Base-by-base conservation (phyloP, 2,888 invertebrate species). In the Agrenia bidenticulata region DNA sequence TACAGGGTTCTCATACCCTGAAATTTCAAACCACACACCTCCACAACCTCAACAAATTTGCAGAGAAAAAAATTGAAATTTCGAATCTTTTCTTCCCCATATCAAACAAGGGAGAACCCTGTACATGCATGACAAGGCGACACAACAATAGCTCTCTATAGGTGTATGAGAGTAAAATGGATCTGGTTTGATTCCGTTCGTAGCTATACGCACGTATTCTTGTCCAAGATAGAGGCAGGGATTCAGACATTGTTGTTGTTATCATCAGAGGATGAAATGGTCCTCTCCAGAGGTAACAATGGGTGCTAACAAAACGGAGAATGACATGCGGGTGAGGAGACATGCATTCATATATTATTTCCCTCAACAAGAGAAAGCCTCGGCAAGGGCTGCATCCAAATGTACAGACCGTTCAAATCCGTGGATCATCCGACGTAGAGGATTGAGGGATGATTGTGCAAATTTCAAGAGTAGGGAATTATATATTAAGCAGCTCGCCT, bases 381-480 rank as follows among this genome's bases (percentile, higher is more conserved):
- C 32, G 11, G 11, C 32, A 7, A 32, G 32, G 32, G 32, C 11
- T 32, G 15, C 39, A 11, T 15, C 23, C 39, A 39, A 39, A 15
- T 11, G 39, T 15, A 11, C 39, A 39, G 39, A 39, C 9, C 7
- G 39, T 39, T 39, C 9, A 11, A 45, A 19, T 17, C 15, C 9
- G 5, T 45, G 15, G n/a, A 45, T 5, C 5, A 45, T 45, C 19
- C 19, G 45, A 45, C 19, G 19, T 45, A 19, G 45, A 15, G 39
- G 39, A 51, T 50, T 53, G 66, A 67, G 63, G 70, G 64, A 67
- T 70, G 70, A 70, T 70, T 67, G 64, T 67, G 70, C 70, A 65
- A 70, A 70, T 63, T 70, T 70, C n/a, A n/a, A n/a, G n/a, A n/a
- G n/a, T 70, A 62, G 62, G 62, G 62, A 65, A 61, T 32, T 32